phyloP scores from a whole-genome alignment of 2,797 vertebrate species.

The Thalassophryne amazonica region DNA sequence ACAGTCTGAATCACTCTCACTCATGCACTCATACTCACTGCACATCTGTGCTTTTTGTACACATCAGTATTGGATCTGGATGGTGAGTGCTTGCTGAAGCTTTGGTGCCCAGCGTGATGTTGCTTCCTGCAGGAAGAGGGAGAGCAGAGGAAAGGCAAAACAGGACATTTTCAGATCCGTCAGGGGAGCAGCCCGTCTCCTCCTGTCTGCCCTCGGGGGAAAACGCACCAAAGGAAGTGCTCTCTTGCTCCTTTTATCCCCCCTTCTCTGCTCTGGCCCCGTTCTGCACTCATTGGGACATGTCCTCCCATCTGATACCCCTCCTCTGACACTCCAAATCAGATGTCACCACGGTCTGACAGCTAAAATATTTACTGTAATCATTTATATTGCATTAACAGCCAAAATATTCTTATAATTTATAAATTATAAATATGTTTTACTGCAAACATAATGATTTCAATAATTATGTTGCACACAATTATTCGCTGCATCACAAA shows the following conservation, averaged over 20 bases:
- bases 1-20: too few relatives aligned
- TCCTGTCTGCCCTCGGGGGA: slow-evolving; percentile 65
- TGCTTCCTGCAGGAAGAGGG: slow-evolving; percentile 85
- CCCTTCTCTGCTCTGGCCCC: slow-evolving; percentile 43
- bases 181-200: slow-evolving; percentile 80
- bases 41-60: too few relatives aligned
- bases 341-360: slow-evolving; percentile 42
- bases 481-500: too few relatives aligned
- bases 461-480: too few relatives aligned
- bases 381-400: not conserved
- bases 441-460: too few relatives aligned
- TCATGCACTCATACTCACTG: too few relatives aligned
- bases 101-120: slow-evolving; percentile 73
- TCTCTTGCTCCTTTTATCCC: slow-evolving; percentile 39
- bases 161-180: slow-evolving; percentile 80
- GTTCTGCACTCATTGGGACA: slow-evolving; percentile 46
- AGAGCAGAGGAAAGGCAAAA: slow-evolving; percentile 80
- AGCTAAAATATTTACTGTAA: not conserved
- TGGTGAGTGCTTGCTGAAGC: slow-evolving; percentile 35
- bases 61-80: slow-evolving; percentile 33
- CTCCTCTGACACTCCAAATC: slow-evolving; percentile 19
- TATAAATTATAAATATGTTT: too few relatives aligned
- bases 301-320: slow-evolving; percentile 38
- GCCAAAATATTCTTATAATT: too few relatives aligned
- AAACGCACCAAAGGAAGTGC: slow-evolving; percentile 68